Evolutionary conservation across 2,113 vertebrate genomes (phyloP).

Genomic region (Nyctibius bracteatus): DNA sequence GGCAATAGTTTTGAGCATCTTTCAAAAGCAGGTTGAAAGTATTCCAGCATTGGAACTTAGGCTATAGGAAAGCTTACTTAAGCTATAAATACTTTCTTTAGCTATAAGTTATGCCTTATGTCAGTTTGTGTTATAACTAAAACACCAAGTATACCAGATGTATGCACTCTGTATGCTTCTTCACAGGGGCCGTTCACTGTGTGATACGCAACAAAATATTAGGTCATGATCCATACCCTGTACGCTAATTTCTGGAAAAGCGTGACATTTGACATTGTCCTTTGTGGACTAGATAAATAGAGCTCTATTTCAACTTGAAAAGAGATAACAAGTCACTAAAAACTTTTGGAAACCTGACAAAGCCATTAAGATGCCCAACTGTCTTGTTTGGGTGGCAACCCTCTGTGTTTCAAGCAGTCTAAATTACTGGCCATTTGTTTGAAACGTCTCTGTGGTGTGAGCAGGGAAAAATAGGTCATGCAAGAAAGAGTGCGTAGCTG

Average conservation of each 20-base stretch:
- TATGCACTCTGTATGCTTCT: not conserved
- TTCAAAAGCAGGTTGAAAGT: not conserved
- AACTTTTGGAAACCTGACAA: not conserved
- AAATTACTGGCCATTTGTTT: not conserved
- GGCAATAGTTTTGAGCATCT: not conserved
- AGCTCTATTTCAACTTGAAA: not conserved
- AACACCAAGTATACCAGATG: not conserved
- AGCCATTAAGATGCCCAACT: not conserved
- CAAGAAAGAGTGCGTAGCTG: not conserved
- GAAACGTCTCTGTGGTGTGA: not conserved
- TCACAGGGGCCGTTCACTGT: fast-evolving
- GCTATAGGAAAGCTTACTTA: not conserved
- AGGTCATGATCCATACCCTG: not conserved
- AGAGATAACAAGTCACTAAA: not conserved
- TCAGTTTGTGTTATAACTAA: not conserved
- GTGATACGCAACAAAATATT: not conserved
- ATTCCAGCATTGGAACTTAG: not conserved
- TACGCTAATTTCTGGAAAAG: not conserved
- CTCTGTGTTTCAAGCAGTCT: not conserved
- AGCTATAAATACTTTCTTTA: not conserved
- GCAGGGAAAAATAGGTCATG: conserved; percentile 47
- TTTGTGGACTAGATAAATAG: not conserved
- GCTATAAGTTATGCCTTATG: not conserved
- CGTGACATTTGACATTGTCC: not conserved
- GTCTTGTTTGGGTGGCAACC: conserved; percentile 12